Evolutionary conservation across 2,888 invertebrate genomes (phyloP), one percentile per base, ranked within the genome.

Genomic region (Athrips mouffetella): DNA sequence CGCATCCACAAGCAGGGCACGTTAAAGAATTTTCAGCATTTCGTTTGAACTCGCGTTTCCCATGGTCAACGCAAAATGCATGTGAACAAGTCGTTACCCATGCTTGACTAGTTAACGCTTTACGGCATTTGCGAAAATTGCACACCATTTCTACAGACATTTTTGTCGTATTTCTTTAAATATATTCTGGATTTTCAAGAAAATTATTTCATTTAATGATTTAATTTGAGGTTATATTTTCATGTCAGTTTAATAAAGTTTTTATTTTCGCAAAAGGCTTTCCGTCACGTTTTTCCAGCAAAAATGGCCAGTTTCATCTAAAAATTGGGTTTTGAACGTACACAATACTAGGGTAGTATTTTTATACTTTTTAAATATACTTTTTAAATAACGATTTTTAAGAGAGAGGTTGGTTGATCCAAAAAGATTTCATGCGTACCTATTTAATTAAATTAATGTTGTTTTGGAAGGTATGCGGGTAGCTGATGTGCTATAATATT

Each of bases 1-100:
- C 87, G 31, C 76, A 82, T 30, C 83, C 85, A 60, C 90, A 90
- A 35, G 89, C 89, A 18, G 89, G 87, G 65, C 90, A 90, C 11
- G 76, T 82, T 44, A 89, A 57, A 16, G 73, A 71, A 59, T 89
- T 88, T 59, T 85, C 85, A 48, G 77, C 65, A 52, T 80, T 85
- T 57, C 83, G 73, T 64, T 76, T 83, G 54, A 89, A 87, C 65
- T 89, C 87, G 49, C 72, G 76, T 69, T 87, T 86, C 5, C 89
- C 89, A 55, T 90, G 90, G 58, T 90, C 89, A 33, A 80, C 76
- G 58, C 90, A 90, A 74, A 90, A 89, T 55, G 89, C 89, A 62
- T 90, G 90, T 31, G 89, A 89, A 73, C 90, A 90, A 47, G 87
- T 87, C 44, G 89, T 90, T 30, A 89, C 87, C 86, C 89, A 89